These are phyloP conservation scores for Candoia aspera DNA, from an alignment of 2,113 vertebrate species.

Conservation along the genomic window DNA sequence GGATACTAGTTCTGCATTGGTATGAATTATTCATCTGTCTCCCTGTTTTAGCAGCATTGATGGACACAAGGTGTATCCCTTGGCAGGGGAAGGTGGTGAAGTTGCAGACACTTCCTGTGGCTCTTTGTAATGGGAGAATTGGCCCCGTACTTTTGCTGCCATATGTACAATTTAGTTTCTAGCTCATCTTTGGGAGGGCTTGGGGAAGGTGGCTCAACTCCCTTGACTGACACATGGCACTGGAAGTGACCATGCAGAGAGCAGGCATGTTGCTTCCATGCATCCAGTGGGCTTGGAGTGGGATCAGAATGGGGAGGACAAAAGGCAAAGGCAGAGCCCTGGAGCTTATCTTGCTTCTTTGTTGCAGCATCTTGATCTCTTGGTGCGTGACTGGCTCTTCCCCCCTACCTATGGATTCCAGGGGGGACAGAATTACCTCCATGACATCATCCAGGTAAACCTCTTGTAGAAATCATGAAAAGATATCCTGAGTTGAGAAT, in stretches of 20 bases:
- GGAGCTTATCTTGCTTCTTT: slow-evolving; percentile 26
- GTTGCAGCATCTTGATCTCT: slow-evolving; percentile 65
- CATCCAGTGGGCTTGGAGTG: background rate
- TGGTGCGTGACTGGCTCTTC: slow-evolving; percentile 60
- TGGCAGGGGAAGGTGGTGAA: background rate
- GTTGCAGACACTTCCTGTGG: background rate
- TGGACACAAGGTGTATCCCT: background rate
- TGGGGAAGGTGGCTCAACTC: background rate
- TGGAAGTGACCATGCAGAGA: background rate
- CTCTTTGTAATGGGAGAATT: background rate
- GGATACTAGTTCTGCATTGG: background rate
- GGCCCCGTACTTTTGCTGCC: background rate
- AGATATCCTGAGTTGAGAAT: background rate
- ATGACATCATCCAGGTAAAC: slow-evolving; percentile 58
- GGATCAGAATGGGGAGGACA: background rate
- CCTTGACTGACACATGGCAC: background rate
- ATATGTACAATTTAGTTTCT: background rate
- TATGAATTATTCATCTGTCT: background rate
- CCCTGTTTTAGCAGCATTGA: background rate
- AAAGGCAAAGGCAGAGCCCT: background rate
- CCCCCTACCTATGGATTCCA: slow-evolving; percentile 20
- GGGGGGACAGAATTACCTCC: slow-evolving; percentile 41
- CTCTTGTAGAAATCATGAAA: background rate
- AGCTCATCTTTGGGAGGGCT: background rate
- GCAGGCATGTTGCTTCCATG: background rate